Evolutionary conservation across 1,140 invertebrate species (phyloP).

Genomic region (Sesamia nonagrioides): DNA sequence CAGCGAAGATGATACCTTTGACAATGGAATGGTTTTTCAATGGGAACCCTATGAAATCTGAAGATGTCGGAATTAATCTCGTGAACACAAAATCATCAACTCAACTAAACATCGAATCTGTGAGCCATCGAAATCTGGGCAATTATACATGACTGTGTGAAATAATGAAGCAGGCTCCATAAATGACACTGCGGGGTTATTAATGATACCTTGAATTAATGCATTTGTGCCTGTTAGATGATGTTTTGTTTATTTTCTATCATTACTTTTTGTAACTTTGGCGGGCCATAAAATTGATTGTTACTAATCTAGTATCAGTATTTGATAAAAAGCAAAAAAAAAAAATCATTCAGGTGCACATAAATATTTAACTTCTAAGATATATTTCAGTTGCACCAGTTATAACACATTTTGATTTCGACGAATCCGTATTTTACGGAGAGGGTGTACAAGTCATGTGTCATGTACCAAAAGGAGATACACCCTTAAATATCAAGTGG

Average conservation of each 20-base stretch:
- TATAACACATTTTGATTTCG: slow-evolving; percentile 84
- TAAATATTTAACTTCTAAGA: slow-evolving; percentile 12
- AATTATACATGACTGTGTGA: slow-evolving; percentile 92
- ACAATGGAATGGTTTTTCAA: slow-evolving; percentile 90
- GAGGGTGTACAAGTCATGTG: slow-evolving; percentile 91
- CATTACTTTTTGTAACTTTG: slow-evolving; percentile 78
- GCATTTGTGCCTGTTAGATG: slow-evolving; percentile 61
- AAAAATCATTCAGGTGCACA: background rate
- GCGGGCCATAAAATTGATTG: slow-evolving; percentile 71
- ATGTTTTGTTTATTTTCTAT: slow-evolving; percentile 61
- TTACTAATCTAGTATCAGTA: background rate
- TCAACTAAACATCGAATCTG: slow-evolving; percentile 91
- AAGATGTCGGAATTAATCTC: slow-evolving; percentile 89
- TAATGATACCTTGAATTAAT: slow-evolving; percentile 87
- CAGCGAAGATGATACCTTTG: slow-evolving; percentile 90
- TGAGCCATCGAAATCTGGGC: slow-evolving; percentile 91
- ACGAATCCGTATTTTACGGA: slow-evolving; percentile 88
- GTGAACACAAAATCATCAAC: slow-evolving; percentile 90
- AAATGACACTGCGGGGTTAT: slow-evolving; percentile 90
- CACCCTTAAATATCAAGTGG: slow-evolving; percentile 90
- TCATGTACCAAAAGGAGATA: slow-evolving; percentile 91
- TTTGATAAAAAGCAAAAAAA: background rate
- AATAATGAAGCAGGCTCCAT: slow-evolving; percentile 90
- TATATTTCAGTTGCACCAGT: slow-evolving; percentile 83
- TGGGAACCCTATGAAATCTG: slow-evolving; percentile 81